These are phyloP conservation scores for Lethenteron camtschaticum DNA, from an alignment of 2,113 vertebrate genomes.

Conservation along the genomic window DNA sequence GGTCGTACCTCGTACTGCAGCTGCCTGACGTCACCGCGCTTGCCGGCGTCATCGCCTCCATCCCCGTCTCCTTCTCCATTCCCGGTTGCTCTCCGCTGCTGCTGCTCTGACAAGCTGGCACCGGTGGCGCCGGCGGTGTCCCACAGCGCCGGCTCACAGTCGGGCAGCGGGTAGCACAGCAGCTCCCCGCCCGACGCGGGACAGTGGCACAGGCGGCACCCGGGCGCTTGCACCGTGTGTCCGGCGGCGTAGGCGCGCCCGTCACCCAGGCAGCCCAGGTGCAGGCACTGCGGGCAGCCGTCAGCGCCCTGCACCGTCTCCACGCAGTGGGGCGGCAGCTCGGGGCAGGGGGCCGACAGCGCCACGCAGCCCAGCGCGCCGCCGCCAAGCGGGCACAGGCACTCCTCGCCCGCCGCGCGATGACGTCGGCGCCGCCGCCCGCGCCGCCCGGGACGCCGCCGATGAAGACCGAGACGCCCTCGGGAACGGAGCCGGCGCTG, in stretches of 20 bases:
- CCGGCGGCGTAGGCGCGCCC: not conserved
- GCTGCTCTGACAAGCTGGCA: no score
- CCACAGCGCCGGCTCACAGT: not conserved
- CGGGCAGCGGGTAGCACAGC: not conserved
- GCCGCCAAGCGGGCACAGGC: slow-evolving; percentile 4
- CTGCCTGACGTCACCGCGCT: no score
- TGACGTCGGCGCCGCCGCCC: not conserved
- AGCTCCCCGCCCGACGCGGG: not conserved
- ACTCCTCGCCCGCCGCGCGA: slow-evolving; percentile 4
- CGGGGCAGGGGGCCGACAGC: slow-evolving; percentile 3
- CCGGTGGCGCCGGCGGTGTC: no score
- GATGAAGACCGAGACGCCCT: slow-evolving; percentile 1
- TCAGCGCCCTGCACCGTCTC: not conserved
- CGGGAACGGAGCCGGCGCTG: not conserved
- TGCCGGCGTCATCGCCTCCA: no score
- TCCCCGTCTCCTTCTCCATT: no score
- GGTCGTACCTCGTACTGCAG: no score
- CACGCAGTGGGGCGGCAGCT: slow-evolving; percentile 1
- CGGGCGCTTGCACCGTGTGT: not conserved
- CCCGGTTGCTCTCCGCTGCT: no score
- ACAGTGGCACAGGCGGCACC: slow-evolving; percentile 8
- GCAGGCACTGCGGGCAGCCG: slow-evolving; percentile 5
- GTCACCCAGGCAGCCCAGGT: slow-evolving; percentile 2
- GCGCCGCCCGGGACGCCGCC: not conserved
- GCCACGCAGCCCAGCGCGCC: not conserved